Base-by-base conservation (phyloP, 2,113 vertebrate species). In the Leucopsar rothschildi region DNA sequence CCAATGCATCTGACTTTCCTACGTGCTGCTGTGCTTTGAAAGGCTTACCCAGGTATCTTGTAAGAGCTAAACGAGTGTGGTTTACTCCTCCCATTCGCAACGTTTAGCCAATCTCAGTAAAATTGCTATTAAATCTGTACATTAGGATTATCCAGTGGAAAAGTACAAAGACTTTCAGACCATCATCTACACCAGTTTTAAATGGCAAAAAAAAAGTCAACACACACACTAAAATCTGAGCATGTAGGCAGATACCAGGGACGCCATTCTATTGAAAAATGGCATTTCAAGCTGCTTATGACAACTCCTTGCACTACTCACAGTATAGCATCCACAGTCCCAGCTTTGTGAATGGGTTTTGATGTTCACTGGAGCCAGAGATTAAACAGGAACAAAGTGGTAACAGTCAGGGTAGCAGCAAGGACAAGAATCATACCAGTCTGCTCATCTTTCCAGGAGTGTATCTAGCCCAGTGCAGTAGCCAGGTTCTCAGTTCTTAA, bases 161-260 rank as follows among this genome's bases (percentile, higher is more conserved):
- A 78, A 72, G 10, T 35, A 68, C 9, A 40, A 42, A 25, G 29
- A 73, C 16, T 37, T 78, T 69, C 37, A 93, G 50, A 60, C 29
- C 33, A 47, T 25, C 19, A 18, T 52, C n/a, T 20, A 53, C 8
- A 9, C 16, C 40, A 61, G 23, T 25, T 88, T 70, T 63, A 88
- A 86, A 57, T 7, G 13, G 8, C 2, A 4, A 17, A 44, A 37
- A 56, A 57, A 23, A 47, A 47, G 28, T 19, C 7, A 5, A n/a
- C 27, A 61, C 16, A 65, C 19, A 65, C 13, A 68, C 10, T 57
- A 21, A 37, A 40, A 40, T 45, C 23, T 49, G 24, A 88, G 75
- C 10, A n/a, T 0, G 0, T 3, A 71, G 35, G 39, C 20, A 88
- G 44, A 68, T 29, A 80, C 3, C 17, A 76, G 15, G 31, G 29